Conservation (phyloP, 2,888 invertebrate species). For the Anthoptus insignis region DNA sequence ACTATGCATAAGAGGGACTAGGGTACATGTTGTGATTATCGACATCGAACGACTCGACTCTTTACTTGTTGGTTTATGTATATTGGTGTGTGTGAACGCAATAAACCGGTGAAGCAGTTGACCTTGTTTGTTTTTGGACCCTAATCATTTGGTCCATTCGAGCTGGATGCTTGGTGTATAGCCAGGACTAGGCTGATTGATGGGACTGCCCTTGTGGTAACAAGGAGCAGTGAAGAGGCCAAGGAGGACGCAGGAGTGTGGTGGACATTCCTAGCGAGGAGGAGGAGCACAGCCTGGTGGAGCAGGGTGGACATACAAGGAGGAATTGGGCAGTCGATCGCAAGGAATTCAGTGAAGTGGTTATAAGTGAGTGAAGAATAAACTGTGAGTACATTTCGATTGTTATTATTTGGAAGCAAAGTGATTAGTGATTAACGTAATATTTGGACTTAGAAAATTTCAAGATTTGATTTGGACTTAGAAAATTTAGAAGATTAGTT, state of each 20-base stretch:
- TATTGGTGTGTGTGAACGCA: too few relatives aligned
- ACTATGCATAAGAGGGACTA: too few relatives aligned
- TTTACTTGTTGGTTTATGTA: too few relatives aligned
- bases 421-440: neutral
- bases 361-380: neutral
- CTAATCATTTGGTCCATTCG: too few relatives aligned
- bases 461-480: neutral
- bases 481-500: neutral
- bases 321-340: neutral
- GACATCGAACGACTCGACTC: too few relatives aligned
- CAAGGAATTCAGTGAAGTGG: neutral
- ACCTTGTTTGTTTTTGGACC: too few relatives aligned
- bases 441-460: neutral
- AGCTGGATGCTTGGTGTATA: too few relatives aligned
- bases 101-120: too few relatives aligned
- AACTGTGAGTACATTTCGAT: neutral
- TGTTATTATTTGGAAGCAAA: neutral
- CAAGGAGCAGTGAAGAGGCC: neutral
- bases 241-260: neutral
- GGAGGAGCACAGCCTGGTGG: neutral
- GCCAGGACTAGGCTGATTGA: too few relatives aligned
- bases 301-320: neutral
- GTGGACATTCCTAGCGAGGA: constrained; percentile 1
- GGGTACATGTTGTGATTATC: too few relatives aligned
- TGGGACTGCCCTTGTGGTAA: neutral